Evolutionary conservation across 2,797 vertebrate species (phyloP), one percentile per base, ranked within the genome.

Genomic region (Leucoraja ocellata): DNA sequence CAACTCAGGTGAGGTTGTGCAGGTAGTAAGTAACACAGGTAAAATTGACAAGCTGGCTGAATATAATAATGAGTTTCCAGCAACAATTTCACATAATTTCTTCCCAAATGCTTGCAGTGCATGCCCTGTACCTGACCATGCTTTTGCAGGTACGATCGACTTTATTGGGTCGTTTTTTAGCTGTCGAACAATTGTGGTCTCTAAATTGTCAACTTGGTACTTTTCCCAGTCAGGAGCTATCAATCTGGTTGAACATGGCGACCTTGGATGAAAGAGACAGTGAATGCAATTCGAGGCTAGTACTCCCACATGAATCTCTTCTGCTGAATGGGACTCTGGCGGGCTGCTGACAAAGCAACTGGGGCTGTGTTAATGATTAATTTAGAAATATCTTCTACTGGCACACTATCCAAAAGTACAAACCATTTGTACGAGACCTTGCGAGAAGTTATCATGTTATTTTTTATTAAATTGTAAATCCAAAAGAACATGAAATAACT

Each of bases 401-500:
- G 61, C 1, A 68, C 16, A 92, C 0, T 54, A 76, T 92, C 28
- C 13, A 14, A 39, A 76, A 54, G 46, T 28, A 54, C 21, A 92
- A 92, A 92, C 68, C 71, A 92, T 54, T 39, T 91, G 21, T n/a
- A 25, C 25, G 3, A 92, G 32, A 74, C 90, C 39, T 92, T 71
- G 76, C 76, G 58, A 68, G 54, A 92, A 92, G 90, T 92, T 92
- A 92, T 92, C 90, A 92, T 74, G 71, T 74, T 92, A 36, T 28
- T 92, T 92, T 92, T 73, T 32, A 73, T 92, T 92, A 92, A 92
- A 74, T 74, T 6, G 39, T 92, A 92, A 74, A 76, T 92, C 39
- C 23, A 76, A 92, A 92, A 92, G 71, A 88, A 92, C 90, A 92
- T 76, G 90, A 76, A 92, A 28, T 74, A 92, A 39, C 73, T 92